phyloP scores from a whole-genome alignment of 2,113 vertebrate genomes.

The Dromiciops gliroides region DNA sequence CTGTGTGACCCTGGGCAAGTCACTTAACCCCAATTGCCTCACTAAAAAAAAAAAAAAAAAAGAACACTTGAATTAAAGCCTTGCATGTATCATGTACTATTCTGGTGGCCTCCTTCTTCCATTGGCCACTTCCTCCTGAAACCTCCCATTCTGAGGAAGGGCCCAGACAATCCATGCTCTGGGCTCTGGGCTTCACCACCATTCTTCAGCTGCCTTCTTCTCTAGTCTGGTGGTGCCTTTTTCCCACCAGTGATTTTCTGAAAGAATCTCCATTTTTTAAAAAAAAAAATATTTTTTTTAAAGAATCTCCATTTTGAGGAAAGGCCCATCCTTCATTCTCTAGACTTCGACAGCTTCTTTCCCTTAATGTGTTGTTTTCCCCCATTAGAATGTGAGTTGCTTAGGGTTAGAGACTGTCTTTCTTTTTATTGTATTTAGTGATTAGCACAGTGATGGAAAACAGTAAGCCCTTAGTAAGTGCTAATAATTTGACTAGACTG shows the following conservation, averaged over 20 bases:
- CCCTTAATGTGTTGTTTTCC: background rate
- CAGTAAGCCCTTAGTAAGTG: background rate
- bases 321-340: background rate
- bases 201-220: background rate
- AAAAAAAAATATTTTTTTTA: no score
- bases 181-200: background rate
- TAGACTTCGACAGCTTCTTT: background rate
- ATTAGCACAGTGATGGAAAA: background rate
- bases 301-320: background rate
- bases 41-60: no score
- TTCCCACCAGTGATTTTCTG: background rate
- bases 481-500: background rate
- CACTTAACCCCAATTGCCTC: no score
- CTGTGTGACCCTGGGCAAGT: no score
- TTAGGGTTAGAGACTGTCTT: background rate
- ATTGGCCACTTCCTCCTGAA: background rate
- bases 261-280: background rate
- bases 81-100: background rate
- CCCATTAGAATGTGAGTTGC: background rate
- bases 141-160: background rate
- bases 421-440: background rate
- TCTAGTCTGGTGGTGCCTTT: background rate
- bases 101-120: background rate
- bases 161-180: background rate
- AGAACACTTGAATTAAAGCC: no score